Evolutionary conservation across 37 sponge, comb jelly and placozoan genomes (phyloP), one percentile per base, ranked within the genome.

Genomic region (Cliona cf. orientalis): DNA sequence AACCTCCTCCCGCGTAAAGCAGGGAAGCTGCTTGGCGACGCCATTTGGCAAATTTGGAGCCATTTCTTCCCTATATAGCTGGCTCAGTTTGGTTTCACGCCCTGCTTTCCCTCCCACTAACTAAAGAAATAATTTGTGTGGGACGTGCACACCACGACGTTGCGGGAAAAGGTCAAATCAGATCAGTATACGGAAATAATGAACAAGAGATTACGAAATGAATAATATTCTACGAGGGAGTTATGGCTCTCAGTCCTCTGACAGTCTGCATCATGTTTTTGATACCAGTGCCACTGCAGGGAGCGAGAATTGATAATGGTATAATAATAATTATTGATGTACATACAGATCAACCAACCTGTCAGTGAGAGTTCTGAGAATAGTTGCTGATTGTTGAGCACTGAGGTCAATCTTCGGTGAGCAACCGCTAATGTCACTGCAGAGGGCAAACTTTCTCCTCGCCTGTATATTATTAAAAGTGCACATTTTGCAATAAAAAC

Each of bases 1-100:
- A 2, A 93, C 90, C 38, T 93, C 89, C 55, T 80, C 78, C 38
- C 87, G 36, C 36, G 87, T 91, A 71, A 55, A 86, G 53, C 31
- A 33, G 21, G 78, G 61, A 0, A 71, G 58, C 36, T 49, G 58
- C 2, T 7, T 29, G 14, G 37, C 22, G 5, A 28, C n/a, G 14
- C 46, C 25, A 23, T 74, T 74, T 5, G 74, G 63, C 5, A 28
- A 6, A n/a, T 22, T 61, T 6, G 63, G 58, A 74, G 58, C 74
- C 72, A 71, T 71, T 42, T 6, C 23, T 25, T 11, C 55, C 55
- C 11, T n/a, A n/a, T n/a, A n/a, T n/a, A n/a, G n/a, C n/a, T n/a
- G n/a, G n/a, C n/a, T n/a, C n/a, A n/a, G n/a, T n/a, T n/a, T n/a
- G n/a, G n/a, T n/a, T n/a, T n/a, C n/a, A n/a, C n/a, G n/a, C n/a